Evolutionary conservation across 2,797 vertebrate genomes (phyloP), one percentile per base, ranked within the genome.

Genomic region (Syncerus caffer): DNA sequence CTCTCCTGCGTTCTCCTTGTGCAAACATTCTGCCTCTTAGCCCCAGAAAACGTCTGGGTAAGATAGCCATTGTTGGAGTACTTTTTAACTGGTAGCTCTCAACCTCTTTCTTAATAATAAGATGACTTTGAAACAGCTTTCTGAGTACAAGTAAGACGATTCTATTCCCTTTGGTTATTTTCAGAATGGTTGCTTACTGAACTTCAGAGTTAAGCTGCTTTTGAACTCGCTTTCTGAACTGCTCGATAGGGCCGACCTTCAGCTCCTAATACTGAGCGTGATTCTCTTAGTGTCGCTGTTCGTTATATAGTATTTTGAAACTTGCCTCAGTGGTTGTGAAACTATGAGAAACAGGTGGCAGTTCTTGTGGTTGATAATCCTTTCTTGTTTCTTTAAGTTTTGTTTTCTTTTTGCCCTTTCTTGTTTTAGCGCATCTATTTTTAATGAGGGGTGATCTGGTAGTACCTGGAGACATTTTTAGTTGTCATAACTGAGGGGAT

Each of bases 21-120:
- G 38, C 23, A 51, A 96, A 97, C 29, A 60, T 60, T 31, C 98
- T 99, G n/a, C 99, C 99, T 0, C 98, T 99, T 82, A 99, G 99
- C 94, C 99, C 99, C 45, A 98, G 99, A 3, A 99, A 99, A 93
- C 99, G 99, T 42, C 99, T 99, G 85, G 99, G 99, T 99, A 93
- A 98, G 98, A 7, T 27, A 7, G 23, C 8, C 34, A 0, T 38
- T 86, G 29, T 38, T 17, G 47, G 21, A 57, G 47, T 71, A 62
- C 51, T 27, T 82, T 91, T 91, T 71, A 53, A 55, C 29, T 4
- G 10, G 42, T 42, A 83, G 29, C 45, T 53, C 4, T 62, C 16
- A 4, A 21, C 53, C 67, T 86, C 74, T 92, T 80, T 29, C 38
- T 85, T 17, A 15, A 0, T n/a, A 27, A 34, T 62, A 71, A 79